A percentile compares a stretch with the other conserved stretches of the same genome.
Conservation (phyloP, 2,888 invertebrate genomes). For the Cyaniris semiargus region DNA sequence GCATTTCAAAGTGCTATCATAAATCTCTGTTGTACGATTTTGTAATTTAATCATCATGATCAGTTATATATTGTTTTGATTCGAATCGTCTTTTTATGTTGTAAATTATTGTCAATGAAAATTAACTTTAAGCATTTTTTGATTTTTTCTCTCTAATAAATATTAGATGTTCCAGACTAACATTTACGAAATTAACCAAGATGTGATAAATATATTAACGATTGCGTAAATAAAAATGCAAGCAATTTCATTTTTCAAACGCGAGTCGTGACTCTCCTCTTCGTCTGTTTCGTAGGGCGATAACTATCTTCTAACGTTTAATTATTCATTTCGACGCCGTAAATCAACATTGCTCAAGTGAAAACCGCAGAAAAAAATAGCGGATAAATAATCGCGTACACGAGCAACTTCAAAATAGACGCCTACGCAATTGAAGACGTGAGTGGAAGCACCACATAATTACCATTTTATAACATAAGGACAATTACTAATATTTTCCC, state of each 20-base stretch:
- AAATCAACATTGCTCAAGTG: conserved; percentile 3
- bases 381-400: conserved; percentile 6
- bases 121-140: background rate
- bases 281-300: background rate
- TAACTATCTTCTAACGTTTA: background rate
- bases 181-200: background rate
- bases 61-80: background rate
- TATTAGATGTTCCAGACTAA: too few relatives aligned
- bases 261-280: background rate
- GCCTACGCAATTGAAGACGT: conserved; percentile 34
- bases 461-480: too few relatives aligned
- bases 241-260: background rate
- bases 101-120: background rate
- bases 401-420: conserved; percentile 28
- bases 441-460: too few relatives aligned
- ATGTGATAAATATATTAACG: background rate
- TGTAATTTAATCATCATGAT: background rate
- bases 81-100: background rate
- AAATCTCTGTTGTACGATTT: conserved; percentile 2
- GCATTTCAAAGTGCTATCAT: background rate
- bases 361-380: background rate
- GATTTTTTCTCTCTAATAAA: too few relatives aligned
- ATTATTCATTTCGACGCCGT: conserved; percentile 11
- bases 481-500: too few relatives aligned
- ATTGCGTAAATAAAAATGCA: background rate